Conservation (phyloP, 2,113 vertebrate genomes). For the Balaenoptera acutorostrata region DNA sequence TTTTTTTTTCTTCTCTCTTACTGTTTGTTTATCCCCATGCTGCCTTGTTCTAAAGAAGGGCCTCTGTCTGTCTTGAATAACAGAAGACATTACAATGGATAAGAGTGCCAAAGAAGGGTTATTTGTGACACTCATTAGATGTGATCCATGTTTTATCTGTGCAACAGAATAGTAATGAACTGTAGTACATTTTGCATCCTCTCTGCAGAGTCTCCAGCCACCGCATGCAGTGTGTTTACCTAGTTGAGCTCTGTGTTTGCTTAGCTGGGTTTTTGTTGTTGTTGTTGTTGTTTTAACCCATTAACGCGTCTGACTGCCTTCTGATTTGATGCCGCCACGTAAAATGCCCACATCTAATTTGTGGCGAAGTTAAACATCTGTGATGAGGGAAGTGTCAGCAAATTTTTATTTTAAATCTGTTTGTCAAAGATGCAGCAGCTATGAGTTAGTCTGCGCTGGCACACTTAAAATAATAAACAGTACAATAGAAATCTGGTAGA, state of each 20-base stretch:
- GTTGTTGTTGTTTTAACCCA: slow-evolving; percentile 61
- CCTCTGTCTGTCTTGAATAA: slow-evolving; percentile 81
- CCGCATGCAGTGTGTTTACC: slow-evolving; percentile 77
- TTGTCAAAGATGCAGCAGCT: slow-evolving; percentile 56
- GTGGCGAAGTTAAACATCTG: slow-evolving; percentile 72
- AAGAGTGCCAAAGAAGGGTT: slow-evolving; percentile 67
- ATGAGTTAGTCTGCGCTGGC: slow-evolving; percentile 46
- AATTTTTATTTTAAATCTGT: slow-evolving; percentile 72
- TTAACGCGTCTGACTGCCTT: slow-evolving; percentile 73
- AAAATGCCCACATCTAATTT: slow-evolving; percentile 70
- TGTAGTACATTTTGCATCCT: slow-evolving; percentile 73
- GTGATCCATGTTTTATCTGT: slow-evolving; percentile 64
- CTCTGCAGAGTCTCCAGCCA: slow-evolving; percentile 69
- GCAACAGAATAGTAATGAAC: slow-evolving; percentile 77
- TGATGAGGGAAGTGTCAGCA: slow-evolving; percentile 68
- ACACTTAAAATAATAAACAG: slow-evolving; percentile 38
- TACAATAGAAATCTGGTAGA: not conserved
- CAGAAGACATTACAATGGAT: slow-evolving; percentile 69
- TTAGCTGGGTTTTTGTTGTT: slow-evolving; percentile 13
- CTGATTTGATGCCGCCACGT: slow-evolving; percentile 55
- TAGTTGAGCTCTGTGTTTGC: slow-evolving; percentile 76
- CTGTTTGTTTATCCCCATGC: slow-evolving; percentile 80
- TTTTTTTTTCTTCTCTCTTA: slow-evolving; percentile 72
- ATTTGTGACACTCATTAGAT: slow-evolving; percentile 70
- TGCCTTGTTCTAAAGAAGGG: slow-evolving; percentile 80